phyloP scores from a whole-genome alignment of 2,888 invertebrate genomes.

The Chromoteleia sp. region DNA sequence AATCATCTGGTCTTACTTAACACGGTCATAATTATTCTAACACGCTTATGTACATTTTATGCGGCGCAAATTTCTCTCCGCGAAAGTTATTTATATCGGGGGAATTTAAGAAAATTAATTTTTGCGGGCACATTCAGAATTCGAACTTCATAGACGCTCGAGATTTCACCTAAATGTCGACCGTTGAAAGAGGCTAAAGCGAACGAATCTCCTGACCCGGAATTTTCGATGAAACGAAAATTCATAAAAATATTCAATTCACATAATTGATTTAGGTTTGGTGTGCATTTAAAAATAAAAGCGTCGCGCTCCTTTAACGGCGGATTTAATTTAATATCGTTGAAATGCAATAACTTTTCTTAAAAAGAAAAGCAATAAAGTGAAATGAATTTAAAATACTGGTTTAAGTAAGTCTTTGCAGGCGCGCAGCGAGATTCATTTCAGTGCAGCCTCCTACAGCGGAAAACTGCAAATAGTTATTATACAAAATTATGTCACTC shows the following conservation, averaged over 20 bases:
- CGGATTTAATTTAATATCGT: conserved; percentile 45
- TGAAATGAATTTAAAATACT: conserved; percentile 26
- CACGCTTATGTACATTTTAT: too few species aligned
- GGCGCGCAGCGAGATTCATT: conserved; percentile 12
- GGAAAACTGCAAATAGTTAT: conserved; percentile 46
- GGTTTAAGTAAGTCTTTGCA: background rate
- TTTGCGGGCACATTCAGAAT: too few species aligned
- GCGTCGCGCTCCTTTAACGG: conserved; percentile 22
- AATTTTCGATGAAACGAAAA: conserved; percentile 16
- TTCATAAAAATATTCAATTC: conserved; percentile 31
- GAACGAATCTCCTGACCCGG: conserved; percentile 24
- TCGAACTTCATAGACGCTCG: too few species aligned
- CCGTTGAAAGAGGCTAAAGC: conserved; percentile 20
- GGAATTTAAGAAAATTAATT: too few species aligned
- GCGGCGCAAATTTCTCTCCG: too few species aligned
- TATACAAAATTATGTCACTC: conserved; percentile 63
- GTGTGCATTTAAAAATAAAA: conserved; percentile 27
- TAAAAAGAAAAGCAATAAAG: conserved; percentile 21
- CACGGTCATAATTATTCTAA: too few species aligned
- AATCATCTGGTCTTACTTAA: too few species aligned
- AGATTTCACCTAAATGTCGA: conserved; percentile 38
- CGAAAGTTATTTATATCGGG: too few species aligned
- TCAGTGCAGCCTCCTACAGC: conserved; percentile 24
- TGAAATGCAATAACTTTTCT: conserved; percentile 33
- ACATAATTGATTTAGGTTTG: conserved; percentile 33